phyloP scores from a whole-genome alignment of 2,113 vertebrate species.

The Heptranchias perlo region DNA sequence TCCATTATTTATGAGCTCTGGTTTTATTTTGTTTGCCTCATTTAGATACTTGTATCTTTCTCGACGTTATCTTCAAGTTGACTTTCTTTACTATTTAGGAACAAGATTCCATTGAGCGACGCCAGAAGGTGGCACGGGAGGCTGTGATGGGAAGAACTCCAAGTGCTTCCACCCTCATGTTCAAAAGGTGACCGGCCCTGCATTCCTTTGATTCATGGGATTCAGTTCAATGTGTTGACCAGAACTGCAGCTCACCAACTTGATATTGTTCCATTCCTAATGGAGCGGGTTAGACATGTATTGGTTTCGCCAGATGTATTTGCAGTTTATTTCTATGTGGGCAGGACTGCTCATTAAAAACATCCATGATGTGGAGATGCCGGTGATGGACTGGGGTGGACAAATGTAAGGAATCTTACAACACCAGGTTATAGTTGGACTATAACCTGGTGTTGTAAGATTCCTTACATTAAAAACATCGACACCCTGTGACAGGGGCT shows the following conservation, averaged over 20 bases:
- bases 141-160: constrained; percentile 63
- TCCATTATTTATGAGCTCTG: background rate
- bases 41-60: background rate
- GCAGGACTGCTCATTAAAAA: background rate
- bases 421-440: too few relatives aligned
- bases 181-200: constrained; percentile 64
- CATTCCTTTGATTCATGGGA: background rate
- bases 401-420: too few relatives aligned
- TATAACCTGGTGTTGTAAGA: too few relatives aligned
- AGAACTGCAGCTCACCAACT: background rate
- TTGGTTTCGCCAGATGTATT: background rate
- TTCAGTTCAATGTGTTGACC: background rate
- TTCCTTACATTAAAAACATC: too few relatives aligned
- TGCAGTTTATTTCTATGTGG: background rate
- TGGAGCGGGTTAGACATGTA: background rate
- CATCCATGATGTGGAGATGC: too few relatives aligned
- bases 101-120: constrained; percentile 63
- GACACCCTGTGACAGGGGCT: background rate
- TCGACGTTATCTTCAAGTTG: constrained; percentile 25
- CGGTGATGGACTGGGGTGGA: too few relatives aligned
- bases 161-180: constrained; percentile 57
- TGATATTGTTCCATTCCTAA: background rate
- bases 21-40: background rate
- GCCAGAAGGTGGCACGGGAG: constrained; percentile 56
- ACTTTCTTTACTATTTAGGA: constrained; percentile 56